Base-by-base conservation (phyloP, 2,797 vertebrate genomes). In the Spea hammondii region DNA sequence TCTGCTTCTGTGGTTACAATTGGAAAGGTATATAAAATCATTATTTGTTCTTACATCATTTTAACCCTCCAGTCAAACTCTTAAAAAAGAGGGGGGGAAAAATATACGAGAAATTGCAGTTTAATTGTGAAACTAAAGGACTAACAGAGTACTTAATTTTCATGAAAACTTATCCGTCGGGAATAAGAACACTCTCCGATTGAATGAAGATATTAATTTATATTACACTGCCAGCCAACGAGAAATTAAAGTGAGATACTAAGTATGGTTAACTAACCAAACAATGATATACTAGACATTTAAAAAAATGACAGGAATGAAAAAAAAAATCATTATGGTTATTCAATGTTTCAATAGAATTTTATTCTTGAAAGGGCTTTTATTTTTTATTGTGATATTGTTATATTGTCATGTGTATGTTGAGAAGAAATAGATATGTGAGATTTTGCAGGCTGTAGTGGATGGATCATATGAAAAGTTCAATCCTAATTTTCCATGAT, bases 61-160 rank as follows among this genome's bases (percentile, higher is more conserved):
- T 70, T 59, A 12, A 74, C 65, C 47, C 51, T n/a, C 48, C 5
- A 73, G 54, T 73, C 32, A 67, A 44, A 54, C 13, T 49, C 66
- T 57, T 32, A 50, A 48, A 66, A 54, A 79, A 68, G 7, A 72
- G 6, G 55, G 17, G 4, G 49, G 17, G 53, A 1, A 11, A 64
- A 60, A 47, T 79, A 69, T 74, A 79, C 32, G 48, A 74, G 55
- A 71, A 80, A 76, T 80, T 80, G 79, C 51, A 66, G 49, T 71
- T 80, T 76, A 80, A 76, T 71, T 71, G 73, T 76, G 67, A 45
- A 80, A 72, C 67, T 70, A 71, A 80, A 80, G 72, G 51, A 62
- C 79, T 80, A 80, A 71, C 50, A 70, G 53, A 57, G 48, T 76
- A 66, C 64, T 76, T 80, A 76, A 80, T 76, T 76, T 71, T 66